These are phyloP conservation scores for Cryptocheilus praepositus DNA, from an alignment of 2,888 invertebrate genomes.

Conservation along the genomic window DNA sequence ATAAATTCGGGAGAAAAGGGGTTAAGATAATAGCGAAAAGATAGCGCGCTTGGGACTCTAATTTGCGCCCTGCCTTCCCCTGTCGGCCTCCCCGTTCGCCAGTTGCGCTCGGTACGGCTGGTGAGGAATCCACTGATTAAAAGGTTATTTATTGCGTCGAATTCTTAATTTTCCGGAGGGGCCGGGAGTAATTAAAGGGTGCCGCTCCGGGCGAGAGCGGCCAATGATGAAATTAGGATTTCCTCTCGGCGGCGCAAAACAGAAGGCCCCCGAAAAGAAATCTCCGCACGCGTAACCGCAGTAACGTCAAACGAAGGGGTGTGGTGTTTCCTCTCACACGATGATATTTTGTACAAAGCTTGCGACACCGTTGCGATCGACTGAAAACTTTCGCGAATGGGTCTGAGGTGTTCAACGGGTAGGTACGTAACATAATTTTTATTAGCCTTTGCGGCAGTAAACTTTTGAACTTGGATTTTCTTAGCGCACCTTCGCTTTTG, in stretches of 20 bases:
- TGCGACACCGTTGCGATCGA: too few relatives aligned
- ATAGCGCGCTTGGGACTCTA: constrained; percentile 53
- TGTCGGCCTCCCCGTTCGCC: constrained; percentile 15
- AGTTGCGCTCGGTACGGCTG: constrained; percentile 36
- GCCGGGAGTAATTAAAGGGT: constrained; percentile 58
- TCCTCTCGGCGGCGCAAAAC: neutral
- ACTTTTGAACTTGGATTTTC: too few relatives aligned
- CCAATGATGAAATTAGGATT: constrained; percentile 30
- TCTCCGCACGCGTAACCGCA: too few relatives aligned
- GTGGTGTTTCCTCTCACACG: too few relatives aligned
- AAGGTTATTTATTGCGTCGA: constrained; percentile 68
- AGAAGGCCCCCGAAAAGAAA: too few relatives aligned
- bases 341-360: too few relatives aligned
- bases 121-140: constrained; percentile 61
- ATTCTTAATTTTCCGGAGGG: constrained; percentile 62
- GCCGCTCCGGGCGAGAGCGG: constrained; percentile 16
- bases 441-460: too few relatives aligned
- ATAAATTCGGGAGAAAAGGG: constrained; percentile 57
- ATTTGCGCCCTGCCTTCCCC: constrained; percentile 44
- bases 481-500: too few relatives aligned
- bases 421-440: too few relatives aligned
- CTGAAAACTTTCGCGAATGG: too few relatives aligned
- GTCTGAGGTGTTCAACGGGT: too few relatives aligned
- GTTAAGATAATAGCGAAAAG: constrained; percentile 59
- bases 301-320: too few relatives aligned